Conservation (phyloP, 1,140 invertebrate genomes). For the Steinernema feltiae region DNA sequence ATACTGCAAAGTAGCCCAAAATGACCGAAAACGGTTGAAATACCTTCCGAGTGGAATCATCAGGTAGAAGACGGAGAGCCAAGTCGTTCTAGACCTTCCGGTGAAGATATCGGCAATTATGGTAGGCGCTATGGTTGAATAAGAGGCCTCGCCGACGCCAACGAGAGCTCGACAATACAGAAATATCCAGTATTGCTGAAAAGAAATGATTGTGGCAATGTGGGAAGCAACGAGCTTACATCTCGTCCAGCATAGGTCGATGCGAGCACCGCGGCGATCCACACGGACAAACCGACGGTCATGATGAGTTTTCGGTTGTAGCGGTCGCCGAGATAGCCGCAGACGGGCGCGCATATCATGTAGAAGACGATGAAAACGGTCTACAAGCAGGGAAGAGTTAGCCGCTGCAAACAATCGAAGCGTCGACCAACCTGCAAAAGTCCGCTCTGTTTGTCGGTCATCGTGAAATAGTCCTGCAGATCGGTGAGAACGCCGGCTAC, state of each 20-base stretch:
- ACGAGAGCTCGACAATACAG: no score
- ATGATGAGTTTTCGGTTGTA: no score
- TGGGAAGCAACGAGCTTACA: constrained; percentile 10
- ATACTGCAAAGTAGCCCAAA: constrained; percentile 21
- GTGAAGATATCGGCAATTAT: constrained; percentile 97
- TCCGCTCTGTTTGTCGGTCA: constrained; percentile 21
- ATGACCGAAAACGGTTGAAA: constrained; percentile 13
- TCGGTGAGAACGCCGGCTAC: constrained; percentile 81
- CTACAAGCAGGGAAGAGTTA: no score
- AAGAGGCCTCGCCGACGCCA: constrained; percentile 91
- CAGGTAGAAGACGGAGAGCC: no score
- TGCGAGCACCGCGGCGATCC: no score
- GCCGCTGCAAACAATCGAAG: no score
- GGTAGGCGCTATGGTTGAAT: constrained; percentile 96
- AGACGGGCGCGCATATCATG: no score
- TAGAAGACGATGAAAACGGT: no score
- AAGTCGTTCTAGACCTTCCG: no score
- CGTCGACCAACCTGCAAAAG: constrained; percentile 20
- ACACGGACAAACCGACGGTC: no score
- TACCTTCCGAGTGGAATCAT: no score
- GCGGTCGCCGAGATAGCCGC: no score
- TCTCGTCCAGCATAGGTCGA: constrained; percentile 73
- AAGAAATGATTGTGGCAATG: constrained; percentile 41
- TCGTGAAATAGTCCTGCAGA: constrained; percentile 81
- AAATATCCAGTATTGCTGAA: constrained; percentile 72